Base-by-base conservation (phyloP, 1,140 invertebrate genomes). In the Drosophila burlai region DNA sequence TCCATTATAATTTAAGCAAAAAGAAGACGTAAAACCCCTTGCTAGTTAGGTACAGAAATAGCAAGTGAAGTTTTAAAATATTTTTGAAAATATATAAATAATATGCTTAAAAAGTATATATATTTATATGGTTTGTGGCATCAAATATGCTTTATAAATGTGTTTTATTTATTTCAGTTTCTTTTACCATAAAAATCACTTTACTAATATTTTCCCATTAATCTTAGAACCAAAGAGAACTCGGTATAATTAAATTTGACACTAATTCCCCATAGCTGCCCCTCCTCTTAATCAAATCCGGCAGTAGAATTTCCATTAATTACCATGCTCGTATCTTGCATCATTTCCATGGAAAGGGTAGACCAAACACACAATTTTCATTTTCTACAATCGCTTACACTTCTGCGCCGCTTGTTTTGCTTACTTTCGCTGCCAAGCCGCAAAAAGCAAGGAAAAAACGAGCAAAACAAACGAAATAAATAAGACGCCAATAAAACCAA, bases 391-490 rank as follows among this genome's bases (percentile, higher is more conserved):
- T 64, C 65, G 43, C 64, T 45, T 36, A 43, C 63, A 38, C 21
- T 47, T 63, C 16, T 47, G 16, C 18, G 24, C 4, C 2, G n/a
- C 24, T 67, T 63, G 29, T 38, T 68, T 55, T 68, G 24, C 40
- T 55, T 40, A 66, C 63, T 67, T 69, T 69, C 47, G 62, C 66
- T 54, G 61, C 52, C 21, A 55, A 55, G 34, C 34, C 21, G 15
- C 34, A 24, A 38, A 31, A 36, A 36, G 29, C 21, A 9, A 31
- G 11, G 11, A 15, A 26, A 64, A 60, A 63, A 63, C 62, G 31
- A 69, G 29, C 62, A 68, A 71, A 67, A 71, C 63, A 71, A 55
- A 67, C 63, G 8, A 71, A 71, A 71, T 71, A 71, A 71, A 71
- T 68, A 71, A 67, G 65, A 40, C 45, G 65, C 45, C 65, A 67